Conservation (phyloP, 2,113 vertebrate species). For the Hippocampus barbouri region DNA sequence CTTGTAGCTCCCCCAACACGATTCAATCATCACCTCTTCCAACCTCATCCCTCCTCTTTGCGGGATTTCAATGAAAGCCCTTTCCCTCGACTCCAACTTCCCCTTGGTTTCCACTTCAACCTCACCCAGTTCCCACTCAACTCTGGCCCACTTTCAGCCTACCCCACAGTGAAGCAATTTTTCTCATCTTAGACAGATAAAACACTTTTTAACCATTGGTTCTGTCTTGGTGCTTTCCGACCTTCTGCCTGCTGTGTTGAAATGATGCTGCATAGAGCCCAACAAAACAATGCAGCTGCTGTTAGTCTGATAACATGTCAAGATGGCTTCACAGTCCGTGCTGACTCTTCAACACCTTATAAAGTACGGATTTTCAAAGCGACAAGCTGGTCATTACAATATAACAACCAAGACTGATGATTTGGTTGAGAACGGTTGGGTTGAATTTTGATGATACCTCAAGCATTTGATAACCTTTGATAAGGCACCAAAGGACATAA, state of each 20-base stretch:
- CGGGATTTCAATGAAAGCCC: background rate
- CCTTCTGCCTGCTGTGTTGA: background rate
- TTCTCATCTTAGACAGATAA: background rate
- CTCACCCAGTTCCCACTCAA: background rate
- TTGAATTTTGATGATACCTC: background rate
- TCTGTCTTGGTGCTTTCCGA: background rate
- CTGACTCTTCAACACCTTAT: background rate
- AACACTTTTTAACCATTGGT: background rate
- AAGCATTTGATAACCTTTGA: background rate
- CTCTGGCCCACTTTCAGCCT: background rate
- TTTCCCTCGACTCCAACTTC: background rate
- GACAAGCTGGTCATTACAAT: background rate
- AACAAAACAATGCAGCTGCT: background rate
- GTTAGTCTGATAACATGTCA: background rate
- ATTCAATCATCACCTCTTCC: background rate
- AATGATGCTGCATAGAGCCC: background rate
- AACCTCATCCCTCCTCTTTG: background rate
- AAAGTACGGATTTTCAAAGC: background rate
- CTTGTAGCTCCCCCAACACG: background rate
- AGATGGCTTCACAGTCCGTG: background rate
- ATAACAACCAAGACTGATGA: background rate
- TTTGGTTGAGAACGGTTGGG: background rate
- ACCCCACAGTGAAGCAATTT: constrained; percentile 4
- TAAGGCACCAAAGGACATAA: constrained; percentile 10
- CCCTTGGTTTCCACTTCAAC: constrained; percentile 2